Evolutionary conservation across 2,797 vertebrate species (phyloP).

Genomic region (Rhinella marina): DNA sequence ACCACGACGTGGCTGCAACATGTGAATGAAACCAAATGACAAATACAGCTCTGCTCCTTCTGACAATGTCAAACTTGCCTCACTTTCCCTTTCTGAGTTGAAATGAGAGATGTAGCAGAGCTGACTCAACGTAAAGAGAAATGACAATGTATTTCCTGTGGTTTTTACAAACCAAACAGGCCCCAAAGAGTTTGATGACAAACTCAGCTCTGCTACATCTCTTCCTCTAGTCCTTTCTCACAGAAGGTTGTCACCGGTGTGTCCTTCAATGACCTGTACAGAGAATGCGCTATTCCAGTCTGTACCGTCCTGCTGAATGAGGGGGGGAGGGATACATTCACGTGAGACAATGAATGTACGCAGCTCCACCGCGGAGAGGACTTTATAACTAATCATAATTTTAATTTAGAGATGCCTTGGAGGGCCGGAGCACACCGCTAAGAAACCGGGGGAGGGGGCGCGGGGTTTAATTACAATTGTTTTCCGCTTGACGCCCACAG

Average conservation of each 20-base stretch:
- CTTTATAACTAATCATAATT: conserved; percentile 1
- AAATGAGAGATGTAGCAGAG: no score
- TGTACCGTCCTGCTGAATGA: background rate
- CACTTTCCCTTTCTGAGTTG: no score
- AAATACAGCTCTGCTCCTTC: no score
- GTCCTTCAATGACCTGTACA: background rate
- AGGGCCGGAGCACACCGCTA: background rate
- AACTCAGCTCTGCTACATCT: background rate
- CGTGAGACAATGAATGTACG: background rate
- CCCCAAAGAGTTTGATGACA: background rate
- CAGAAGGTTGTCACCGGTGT: no score
- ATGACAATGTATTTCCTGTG: no score
- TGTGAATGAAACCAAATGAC: no score
- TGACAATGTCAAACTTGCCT: no score
- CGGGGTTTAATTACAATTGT: background rate
- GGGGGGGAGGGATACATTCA: background rate
- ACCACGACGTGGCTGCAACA: no score
- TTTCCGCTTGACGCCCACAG: background rate
- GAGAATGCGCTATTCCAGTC: no score
- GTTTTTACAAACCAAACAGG: no score
- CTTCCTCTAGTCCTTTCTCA: no score
- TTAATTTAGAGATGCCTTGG: conserved; percentile 17
- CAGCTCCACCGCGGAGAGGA: background rate
- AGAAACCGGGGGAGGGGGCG: background rate
- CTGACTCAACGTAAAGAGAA: no score